These are phyloP conservation scores for Drosophila quinaria DNA, from an alignment of 2,888 invertebrate species.

Conservation along the genomic window DNA sequence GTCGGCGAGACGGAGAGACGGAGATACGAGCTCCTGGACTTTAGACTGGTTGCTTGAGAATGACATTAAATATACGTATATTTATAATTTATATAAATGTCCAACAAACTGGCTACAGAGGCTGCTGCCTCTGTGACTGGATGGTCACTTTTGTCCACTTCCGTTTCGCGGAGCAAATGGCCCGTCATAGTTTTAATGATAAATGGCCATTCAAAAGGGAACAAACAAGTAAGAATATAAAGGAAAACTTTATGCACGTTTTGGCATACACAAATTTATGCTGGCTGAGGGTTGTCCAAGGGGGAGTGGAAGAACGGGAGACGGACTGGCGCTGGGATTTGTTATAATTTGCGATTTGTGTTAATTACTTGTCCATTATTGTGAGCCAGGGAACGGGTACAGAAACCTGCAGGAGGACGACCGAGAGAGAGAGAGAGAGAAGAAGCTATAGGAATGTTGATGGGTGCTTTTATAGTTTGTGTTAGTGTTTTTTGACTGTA, in stretches of 20 bases:
- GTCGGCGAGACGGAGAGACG: neutral
- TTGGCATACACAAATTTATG: conserved; percentile 26
- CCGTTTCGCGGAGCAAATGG: conserved; percentile 69
- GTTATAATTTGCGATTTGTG: conserved; percentile 78
- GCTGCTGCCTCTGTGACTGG: conserved; percentile 4
- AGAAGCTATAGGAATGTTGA: neutral
- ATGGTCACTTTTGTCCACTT: conserved; percentile 67
- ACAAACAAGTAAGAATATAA: conserved; percentile 47
- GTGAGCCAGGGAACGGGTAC: conserved; percentile 28
- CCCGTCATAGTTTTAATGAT: conserved; percentile 74
- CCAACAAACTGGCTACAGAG: conserved; percentile 62
- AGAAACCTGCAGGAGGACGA: conserved; percentile 35
- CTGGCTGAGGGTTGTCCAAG: conserved; percentile 29
- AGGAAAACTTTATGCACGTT: conserved; percentile 43
- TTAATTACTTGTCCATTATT: conserved; percentile 74
- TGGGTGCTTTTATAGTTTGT: neutral
- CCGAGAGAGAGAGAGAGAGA: neutral
- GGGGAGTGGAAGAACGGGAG: conserved; percentile 3
- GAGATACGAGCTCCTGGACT: conserved; percentile 8
- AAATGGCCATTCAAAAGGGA: conserved; percentile 64
- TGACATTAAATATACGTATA: conserved; percentile 65
- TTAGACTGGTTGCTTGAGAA: conserved; percentile 58
- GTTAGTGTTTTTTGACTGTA: neutral
- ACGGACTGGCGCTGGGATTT: conserved; percentile 48
- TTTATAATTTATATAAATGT: conserved; percentile 18